Percentiles rank a stretch among this genome's conserved stretches.
phyloP scores from a whole-genome alignment of 2,113 vertebrate genomes.

The Myocastor coypus region DNA sequence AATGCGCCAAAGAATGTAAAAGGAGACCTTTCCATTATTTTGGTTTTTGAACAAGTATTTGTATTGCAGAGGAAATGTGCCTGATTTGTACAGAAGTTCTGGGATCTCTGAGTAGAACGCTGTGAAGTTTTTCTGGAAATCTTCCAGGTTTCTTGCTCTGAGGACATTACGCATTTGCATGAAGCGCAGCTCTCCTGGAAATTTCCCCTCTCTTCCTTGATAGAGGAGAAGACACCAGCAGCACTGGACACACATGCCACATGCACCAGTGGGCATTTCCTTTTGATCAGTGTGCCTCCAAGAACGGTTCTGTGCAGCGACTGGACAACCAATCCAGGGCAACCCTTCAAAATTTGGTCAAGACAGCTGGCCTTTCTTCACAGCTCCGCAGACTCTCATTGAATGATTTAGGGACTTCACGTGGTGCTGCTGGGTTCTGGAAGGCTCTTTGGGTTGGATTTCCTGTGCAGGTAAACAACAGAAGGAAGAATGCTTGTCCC shows the following conservation, averaged over 20 bases:
- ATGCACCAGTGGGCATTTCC: background rate
- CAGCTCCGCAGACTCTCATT: background rate
- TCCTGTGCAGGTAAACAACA: background rate
- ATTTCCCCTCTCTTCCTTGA: conserved; percentile 5
- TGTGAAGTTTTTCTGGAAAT: background rate
- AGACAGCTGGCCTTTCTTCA: background rate
- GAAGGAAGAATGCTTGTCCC: background rate
- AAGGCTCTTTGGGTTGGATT: conserved; percentile 6
- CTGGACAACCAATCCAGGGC: background rate
- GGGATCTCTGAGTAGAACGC: background rate
- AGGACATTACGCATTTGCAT: background rate
- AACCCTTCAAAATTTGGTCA: conserved; percentile 26
- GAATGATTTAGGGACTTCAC: background rate
- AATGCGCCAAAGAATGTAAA: conserved; percentile 57
- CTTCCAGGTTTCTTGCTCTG: conserved; percentile 39
- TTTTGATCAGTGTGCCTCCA: background rate
- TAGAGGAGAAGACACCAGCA: background rate
- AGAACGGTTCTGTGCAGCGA: conserved; percentile 30
- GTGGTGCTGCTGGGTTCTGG: background rate
- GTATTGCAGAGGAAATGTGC: conserved; percentile 60
- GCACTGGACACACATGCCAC: conserved; percentile 4
- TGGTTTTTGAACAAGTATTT: conserved; percentile 47
- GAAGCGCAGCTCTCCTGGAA: conserved; percentile 43
- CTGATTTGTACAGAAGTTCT: conserved; percentile 34
- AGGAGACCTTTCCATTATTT: conserved; percentile 29